phyloP scores from a whole-genome alignment of 2,888 invertebrate species.

The Brenthis daphne region DNA sequence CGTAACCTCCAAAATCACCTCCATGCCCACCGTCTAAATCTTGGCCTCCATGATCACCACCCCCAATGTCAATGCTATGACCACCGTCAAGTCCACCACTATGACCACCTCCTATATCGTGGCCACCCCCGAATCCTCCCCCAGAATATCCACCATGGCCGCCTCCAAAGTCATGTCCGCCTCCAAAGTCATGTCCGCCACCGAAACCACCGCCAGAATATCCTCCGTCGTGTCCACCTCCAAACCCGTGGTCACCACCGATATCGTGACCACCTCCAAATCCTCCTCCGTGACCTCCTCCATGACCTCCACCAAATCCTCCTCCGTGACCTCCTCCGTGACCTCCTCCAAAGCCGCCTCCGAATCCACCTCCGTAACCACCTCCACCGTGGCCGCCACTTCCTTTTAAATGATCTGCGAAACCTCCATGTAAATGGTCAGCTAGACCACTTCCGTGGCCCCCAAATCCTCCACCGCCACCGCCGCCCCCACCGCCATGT shows the following conservation, averaged over 20 bases:
- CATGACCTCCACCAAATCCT: constrained; percentile 39
- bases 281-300: constrained; percentile 36
- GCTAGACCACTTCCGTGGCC: constrained; percentile 51
- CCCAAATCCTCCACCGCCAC: constrained; percentile 45
- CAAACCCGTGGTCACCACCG: constrained; percentile 40
- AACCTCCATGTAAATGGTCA: constrained; percentile 62
- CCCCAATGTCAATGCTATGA: constrained; percentile 42
- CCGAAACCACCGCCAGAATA: constrained; percentile 41
- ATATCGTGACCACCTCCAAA: constrained; percentile 43
- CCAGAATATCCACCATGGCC: constrained; percentile 49
- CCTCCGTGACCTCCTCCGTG: constrained; percentile 39
- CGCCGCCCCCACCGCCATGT: constrained; percentile 50
- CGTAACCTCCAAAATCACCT: constrained; percentile 46
- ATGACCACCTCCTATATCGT: constrained; percentile 41
- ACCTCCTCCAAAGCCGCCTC: constrained; percentile 48
- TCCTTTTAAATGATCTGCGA: constrained; percentile 56
- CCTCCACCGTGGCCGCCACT: constrained; percentile 49
- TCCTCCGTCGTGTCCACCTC: constrained; percentile 42
- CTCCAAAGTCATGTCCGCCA: constrained; percentile 43
- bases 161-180: constrained; percentile 44
- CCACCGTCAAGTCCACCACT: constrained; percentile 30
- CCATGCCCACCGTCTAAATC: constrained; percentile 42
- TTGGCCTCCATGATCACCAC: constrained; percentile 46
- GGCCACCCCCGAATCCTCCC: constrained; percentile 45
- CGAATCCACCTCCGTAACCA: constrained; percentile 44